Conservation (phyloP, 1,140 invertebrate species). For the Temnothorax longispinosus region DNA sequence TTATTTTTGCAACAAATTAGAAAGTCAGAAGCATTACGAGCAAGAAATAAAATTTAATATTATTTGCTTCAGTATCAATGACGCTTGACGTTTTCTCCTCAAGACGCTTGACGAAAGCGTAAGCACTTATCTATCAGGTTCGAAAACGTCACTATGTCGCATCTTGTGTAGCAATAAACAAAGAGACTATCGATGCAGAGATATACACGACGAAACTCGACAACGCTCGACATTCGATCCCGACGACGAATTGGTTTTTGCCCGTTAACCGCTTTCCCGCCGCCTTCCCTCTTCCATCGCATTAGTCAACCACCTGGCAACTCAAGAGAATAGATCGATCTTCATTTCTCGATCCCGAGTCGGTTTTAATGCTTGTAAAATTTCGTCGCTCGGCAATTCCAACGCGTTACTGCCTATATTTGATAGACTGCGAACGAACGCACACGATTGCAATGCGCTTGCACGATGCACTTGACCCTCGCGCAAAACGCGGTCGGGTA, state of each 20-base stretch:
- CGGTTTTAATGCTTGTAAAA: slow-evolving; percentile 58
- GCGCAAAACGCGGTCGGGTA: slow-evolving; percentile 44
- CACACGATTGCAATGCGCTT: not conserved
- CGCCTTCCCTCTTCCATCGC: slow-evolving; percentile 1
- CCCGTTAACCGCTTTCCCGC: slow-evolving; percentile 63
- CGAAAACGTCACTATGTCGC: not conserved
- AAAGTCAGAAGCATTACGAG: not conserved
- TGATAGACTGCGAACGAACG: not conserved
- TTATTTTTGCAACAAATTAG: not conserved
- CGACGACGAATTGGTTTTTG: slow-evolving; percentile 75
- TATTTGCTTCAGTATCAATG: not conserved
- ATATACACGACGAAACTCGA: slow-evolving; percentile 65
- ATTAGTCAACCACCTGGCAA: slow-evolving; percentile 70
- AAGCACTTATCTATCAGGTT: not conserved
- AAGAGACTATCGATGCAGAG: not conserved
- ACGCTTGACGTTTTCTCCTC: no score
- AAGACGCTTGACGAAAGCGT: not conserved
- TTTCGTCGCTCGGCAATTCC: slow-evolving; percentile 10
- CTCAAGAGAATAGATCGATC: slow-evolving; percentile 73
- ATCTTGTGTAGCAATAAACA: not conserved
- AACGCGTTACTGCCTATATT: not conserved
- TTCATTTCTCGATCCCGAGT: slow-evolving; percentile 64
- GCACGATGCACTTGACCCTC: slow-evolving; percentile 70
- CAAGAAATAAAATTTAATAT: not conserved
- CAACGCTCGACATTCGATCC: slow-evolving; percentile 70